Percentiles rank a stretch among this genome's conserved stretches.
These are phyloP conservation scores for Pissodes strobi DNA, from an alignment of 1,140 invertebrate species.

Conservation along the genomic window DNA sequence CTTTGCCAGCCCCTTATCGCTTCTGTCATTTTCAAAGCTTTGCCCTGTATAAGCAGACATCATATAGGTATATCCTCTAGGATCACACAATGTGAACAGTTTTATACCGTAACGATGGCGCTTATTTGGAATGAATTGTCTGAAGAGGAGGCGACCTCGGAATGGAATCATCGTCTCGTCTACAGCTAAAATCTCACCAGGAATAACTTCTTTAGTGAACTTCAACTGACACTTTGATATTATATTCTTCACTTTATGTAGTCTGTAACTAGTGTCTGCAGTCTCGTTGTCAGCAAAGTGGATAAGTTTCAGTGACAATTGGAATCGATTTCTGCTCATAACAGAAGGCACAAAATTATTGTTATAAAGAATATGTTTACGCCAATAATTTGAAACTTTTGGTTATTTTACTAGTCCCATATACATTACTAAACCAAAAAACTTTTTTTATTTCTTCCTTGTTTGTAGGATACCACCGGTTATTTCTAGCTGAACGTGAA, in stretches of 20 bases:
- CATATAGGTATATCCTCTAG: slow-evolving; percentile 45
- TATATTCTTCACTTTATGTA: slow-evolving; percentile 14
- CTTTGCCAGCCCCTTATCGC: too few relatives aligned
- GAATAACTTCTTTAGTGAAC: slow-evolving; percentile 38
- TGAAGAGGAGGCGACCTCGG: slow-evolving; percentile 45
- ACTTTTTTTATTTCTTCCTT: too few relatives aligned
- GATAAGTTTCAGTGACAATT: slow-evolving; percentile 20
- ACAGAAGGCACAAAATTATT: not conserved
- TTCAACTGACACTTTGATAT: slow-evolving; percentile 1
- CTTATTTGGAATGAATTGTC: slow-evolving; percentile 48
- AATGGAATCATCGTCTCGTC: slow-evolving; percentile 51
- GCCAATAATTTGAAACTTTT: too few relatives aligned
- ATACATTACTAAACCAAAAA: too few relatives aligned
- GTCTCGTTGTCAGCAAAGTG: slow-evolving; percentile 26
- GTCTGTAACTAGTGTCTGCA: not conserved
- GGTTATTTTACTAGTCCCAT: too few relatives aligned
- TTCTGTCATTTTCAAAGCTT: too few relatives aligned
- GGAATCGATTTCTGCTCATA: slow-evolving; percentile 5
- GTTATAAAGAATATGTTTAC: not conserved
- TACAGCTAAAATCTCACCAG: slow-evolving; percentile 39
- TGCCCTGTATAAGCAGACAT: too few relatives aligned
- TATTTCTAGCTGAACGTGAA: too few relatives aligned
- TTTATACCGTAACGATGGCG: slow-evolving; percentile 49
- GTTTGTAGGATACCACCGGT: too few relatives aligned
- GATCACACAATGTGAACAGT: slow-evolving; percentile 43